Percentiles rank a stretch among this genome's conserved stretches.
These are phyloP conservation scores for Goniozus legneri DNA, from an alignment of 1,140 invertebrate genomes.

Conservation along the genomic window DNA sequence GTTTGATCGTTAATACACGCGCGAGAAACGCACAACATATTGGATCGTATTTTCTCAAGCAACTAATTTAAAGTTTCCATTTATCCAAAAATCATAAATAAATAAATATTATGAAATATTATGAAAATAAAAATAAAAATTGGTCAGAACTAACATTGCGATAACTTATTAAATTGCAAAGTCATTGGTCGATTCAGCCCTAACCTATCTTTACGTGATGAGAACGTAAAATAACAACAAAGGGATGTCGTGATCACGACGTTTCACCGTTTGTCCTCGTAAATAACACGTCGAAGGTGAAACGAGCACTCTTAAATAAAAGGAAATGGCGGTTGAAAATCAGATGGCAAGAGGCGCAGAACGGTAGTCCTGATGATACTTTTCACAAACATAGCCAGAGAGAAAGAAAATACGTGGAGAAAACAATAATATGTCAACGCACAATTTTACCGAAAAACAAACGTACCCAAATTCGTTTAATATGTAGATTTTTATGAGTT, in stretches of 20 bases:
- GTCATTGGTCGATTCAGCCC: slow-evolving; percentile 28
- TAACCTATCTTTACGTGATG: slow-evolving; percentile 28
- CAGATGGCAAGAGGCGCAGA: not conserved
- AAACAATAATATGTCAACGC: slow-evolving; percentile 12
- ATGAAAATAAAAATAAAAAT: not conserved
- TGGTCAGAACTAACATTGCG: slow-evolving; percentile 4
- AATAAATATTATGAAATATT: too few species aligned
- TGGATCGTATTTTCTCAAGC: too few species aligned
- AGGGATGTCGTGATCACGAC: slow-evolving; percentile 6
- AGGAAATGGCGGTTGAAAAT: slow-evolving; percentile 9
- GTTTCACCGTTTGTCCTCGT: not conserved
- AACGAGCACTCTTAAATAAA: slow-evolving; percentile 2
- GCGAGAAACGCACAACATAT: too few species aligned
- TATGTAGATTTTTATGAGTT: slow-evolving; percentile 10
- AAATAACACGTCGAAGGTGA: slow-evolving; percentile 10
- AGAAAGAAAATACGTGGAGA: slow-evolving; percentile 12
- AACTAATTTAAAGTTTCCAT: too few species aligned
- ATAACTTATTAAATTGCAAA: slow-evolving; percentile 30
- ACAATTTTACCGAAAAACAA: slow-evolving; percentile 18
- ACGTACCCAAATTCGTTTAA: not conserved
- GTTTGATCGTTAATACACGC: too few species aligned
- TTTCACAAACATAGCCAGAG: too few species aligned
- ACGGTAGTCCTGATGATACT: too few species aligned
- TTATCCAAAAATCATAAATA: too few species aligned
- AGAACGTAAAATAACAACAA: slow-evolving; percentile 23